Evolutionary conservation across 2,888 invertebrate species (phyloP), one percentile per base, ranked within the genome.

Genomic region (Tupiocoris notatus): DNA sequence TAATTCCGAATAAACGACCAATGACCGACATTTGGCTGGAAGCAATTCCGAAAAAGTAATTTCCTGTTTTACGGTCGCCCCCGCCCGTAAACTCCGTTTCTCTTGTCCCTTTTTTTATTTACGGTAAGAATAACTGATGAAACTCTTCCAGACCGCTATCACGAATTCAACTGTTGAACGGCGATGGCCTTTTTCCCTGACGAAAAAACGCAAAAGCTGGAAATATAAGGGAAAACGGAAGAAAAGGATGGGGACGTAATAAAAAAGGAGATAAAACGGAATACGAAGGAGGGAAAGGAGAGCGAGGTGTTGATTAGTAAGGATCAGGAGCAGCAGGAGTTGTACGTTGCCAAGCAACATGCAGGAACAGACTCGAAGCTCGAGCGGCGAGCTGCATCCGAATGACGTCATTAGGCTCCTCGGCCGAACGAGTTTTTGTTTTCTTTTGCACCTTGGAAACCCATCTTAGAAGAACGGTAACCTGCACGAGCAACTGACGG

Each of bases 261-360:
- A 73, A 73, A 71, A 73, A 20, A 56, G 12, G 59, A 25, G 17
- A 73, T 25, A 39, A 22, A 22, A 62, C 20, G 62, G 21, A 62
- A 62, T 62, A 62, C 20, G 22, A 62, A 62, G 73, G 62, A 61
- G 73, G 75, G 67, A 64, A 67, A 63, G 25, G 17, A 68, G 68
- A 57, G 59, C 39, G 56, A 67, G 74, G 77, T 75, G 77, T 78
- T 78, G 77, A 78, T 78, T 78, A 78, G 75, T 76, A 76, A 76
- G 75, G 71, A 76, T 71, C 24, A 67, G 62, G 66, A 12, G 59
- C 22, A 54, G 67, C 9, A 18, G 56, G 57, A 67, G 54, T 67
- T 67, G 67, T 65, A 39, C 12, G 39, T 39, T 39, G 39, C 39
- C 39, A 7, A 39, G 39, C 39, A 12, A 39, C 39, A n/a, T n/a